Percentiles rank a stretch among this genome's conserved stretches.
Conservation (phyloP, 2,888 invertebrate genomes). For the Aspidiotus destructor region DNA sequence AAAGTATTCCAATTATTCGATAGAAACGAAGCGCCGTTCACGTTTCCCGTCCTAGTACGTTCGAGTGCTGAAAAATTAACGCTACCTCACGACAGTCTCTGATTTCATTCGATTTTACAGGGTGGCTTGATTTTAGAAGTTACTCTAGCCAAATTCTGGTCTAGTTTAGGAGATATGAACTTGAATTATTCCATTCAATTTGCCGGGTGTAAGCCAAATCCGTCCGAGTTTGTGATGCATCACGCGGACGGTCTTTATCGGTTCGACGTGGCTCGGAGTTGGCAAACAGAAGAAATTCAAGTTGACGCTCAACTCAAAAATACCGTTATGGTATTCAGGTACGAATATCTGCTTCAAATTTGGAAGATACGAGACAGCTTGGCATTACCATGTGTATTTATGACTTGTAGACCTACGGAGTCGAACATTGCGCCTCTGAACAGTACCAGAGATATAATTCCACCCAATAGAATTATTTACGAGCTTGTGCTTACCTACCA, state of each 20-base stretch:
- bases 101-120: conserved; percentile 41
- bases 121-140: conserved; percentile 74
- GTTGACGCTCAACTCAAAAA: conserved; percentile 66
- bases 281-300: conserved; percentile 68
- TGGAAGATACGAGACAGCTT: too few species aligned
- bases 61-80: background rate
- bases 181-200: conserved; percentile 70
- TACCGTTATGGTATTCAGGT: conserved; percentile 61
- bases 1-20: conserved; percentile 63
- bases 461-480: conserved; percentile 52
- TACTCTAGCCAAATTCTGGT: conserved; percentile 91
- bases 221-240: conserved; percentile 56
- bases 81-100: conserved; percentile 2
- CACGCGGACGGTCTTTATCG: conserved; percentile 64
- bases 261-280: conserved; percentile 54
- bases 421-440: conserved; percentile 65
- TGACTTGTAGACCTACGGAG: conserved; percentile 58
- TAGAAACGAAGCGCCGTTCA: conserved; percentile 49
- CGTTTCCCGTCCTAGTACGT: conserved; percentile 60
- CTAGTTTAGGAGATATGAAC: conserved; percentile 62
- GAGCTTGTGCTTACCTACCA: conserved; percentile 78
- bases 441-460: conserved; percentile 51
- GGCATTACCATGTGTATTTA: too few species aligned
- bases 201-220: conserved; percentile 67
- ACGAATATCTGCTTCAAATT: conserved; percentile 32